These are phyloP conservation scores for Tanytarsus gracilentus DNA, from an alignment of 2,888 invertebrate species.

Conservation along the genomic window DNA sequence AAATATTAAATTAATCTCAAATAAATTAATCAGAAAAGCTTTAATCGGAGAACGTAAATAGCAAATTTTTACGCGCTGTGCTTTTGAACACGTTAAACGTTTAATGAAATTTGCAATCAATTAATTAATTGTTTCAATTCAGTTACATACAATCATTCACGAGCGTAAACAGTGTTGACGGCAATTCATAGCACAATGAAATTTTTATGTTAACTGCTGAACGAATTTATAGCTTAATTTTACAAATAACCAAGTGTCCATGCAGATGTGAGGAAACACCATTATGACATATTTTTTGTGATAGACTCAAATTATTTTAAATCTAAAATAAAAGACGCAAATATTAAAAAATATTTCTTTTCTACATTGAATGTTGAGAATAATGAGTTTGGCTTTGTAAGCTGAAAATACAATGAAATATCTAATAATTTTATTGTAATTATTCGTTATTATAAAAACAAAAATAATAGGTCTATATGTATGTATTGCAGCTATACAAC, in stretches of 20 bases:
- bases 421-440: constrained; percentile 26
- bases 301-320: no score
- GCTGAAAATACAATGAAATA: not conserved
- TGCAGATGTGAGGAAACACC: no score
- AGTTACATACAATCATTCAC: not conserved
- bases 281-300: no score
- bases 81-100: not conserved
- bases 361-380: no score
- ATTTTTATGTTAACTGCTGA: constrained; percentile 7
- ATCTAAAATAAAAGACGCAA: no score
- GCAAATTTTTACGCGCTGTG: constrained; percentile 3
- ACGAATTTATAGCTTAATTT: not conserved
- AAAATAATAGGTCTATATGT: constrained; percentile 6
- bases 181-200: constrained; percentile 14
- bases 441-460: constrained; percentile 20
- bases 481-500: no score
- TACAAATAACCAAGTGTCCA: no score
- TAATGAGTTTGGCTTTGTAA: no score
- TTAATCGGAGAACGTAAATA: no score
- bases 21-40: no score
- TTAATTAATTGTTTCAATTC: constrained; percentile 19
- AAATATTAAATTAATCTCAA: constrained; percentile 1
- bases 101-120: constrained; percentile 11
- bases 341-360: no score
- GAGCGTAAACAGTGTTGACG: not conserved